Percentiles rank a stretch among this genome's conserved stretches.
Conservation (phyloP, 2,113 vertebrate species). For the Podarcis muralis region DNA sequence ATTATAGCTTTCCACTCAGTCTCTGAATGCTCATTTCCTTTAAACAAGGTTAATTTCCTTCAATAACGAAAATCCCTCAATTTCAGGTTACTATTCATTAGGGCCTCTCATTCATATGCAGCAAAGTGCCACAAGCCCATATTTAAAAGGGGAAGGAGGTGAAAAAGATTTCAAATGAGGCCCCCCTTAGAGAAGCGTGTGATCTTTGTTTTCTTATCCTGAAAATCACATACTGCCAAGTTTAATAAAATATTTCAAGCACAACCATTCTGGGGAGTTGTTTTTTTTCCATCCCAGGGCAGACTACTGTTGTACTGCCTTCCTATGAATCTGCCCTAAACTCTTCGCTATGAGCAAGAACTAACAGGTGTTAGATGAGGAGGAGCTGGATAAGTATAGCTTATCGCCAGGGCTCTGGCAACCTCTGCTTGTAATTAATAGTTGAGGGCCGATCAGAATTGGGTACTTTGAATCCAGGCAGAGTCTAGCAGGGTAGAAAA, state of each 20-base stretch:
- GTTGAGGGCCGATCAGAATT: background rate
- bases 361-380: background rate
- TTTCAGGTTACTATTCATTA: conserved; percentile 64
- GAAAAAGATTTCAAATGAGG: conserved; percentile 16
- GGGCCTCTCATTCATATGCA: conserved; percentile 55
- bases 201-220: conserved; percentile 17
- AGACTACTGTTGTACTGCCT: background rate
- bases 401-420: background rate
- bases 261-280: background rate
- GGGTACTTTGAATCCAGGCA: background rate
- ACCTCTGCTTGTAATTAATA: background rate
- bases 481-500: background rate
- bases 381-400: background rate
- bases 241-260: background rate
- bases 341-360: background rate
- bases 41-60: conserved; percentile 66
- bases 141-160: background rate
- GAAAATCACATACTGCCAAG: background rate
- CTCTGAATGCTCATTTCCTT: conserved; percentile 71
- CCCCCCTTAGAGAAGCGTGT: conserved; percentile 18
- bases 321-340: background rate
- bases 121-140: conserved; percentile 61
- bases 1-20: conserved; percentile 72
- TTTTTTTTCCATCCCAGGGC: background rate
- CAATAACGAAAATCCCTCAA: conserved; percentile 65